Base-by-base conservation (phyloP, 1,140 invertebrate species). In the Scylla paramamosain region DNA sequence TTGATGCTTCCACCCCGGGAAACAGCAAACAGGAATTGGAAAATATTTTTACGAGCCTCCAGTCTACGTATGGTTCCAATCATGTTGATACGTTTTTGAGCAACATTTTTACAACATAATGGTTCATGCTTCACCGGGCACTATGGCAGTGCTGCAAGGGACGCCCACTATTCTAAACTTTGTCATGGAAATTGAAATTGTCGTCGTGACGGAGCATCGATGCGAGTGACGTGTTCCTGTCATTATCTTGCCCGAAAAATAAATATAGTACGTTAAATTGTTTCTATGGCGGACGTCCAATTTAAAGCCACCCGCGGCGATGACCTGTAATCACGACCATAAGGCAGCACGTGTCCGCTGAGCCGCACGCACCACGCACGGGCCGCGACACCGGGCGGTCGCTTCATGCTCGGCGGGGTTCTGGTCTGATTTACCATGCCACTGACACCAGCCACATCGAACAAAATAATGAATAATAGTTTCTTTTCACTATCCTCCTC, bases 1-100 rank as follows among this genome's bases (percentile, higher is more conserved):
- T 77, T 77, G 67, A 77, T 77, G 67, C 67, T 20, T 77, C 67
- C 25, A 20, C 67, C 7, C 67, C 67, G 25, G 67, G 67, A 20
- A 77, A 77, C 0, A n/a, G 67, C 67, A 77, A 77, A 77, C 67
- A 77, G 67, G 67, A 77, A 77, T 77, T 77, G 67, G 0, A 77
- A 77, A 77, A 77, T 77, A 77, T 77, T 77, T 77, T 77, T 77
- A 77, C 25, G n/a, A 77, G 12, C 67, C 67, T 77, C 20, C 67
- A n/a, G 67, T 25, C 67, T 77, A 77, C 67, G 67, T 77, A 77
- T 77, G 67, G 67, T 77, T 77, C 67, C 67, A 77, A 77, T 77
- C 67, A 77, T 77, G 67, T n/a, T 77, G 67, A 77, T 77, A 77
- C 67, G 67, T 77, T 77, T 77, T 77, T 77, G 67, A 77, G 67